A percentile compares a stretch with the other conserved stretches of the same genome.
phyloP scores from a whole-genome alignment of 2,113 vertebrate species.

The Sclerurus mexicanus region DNA sequence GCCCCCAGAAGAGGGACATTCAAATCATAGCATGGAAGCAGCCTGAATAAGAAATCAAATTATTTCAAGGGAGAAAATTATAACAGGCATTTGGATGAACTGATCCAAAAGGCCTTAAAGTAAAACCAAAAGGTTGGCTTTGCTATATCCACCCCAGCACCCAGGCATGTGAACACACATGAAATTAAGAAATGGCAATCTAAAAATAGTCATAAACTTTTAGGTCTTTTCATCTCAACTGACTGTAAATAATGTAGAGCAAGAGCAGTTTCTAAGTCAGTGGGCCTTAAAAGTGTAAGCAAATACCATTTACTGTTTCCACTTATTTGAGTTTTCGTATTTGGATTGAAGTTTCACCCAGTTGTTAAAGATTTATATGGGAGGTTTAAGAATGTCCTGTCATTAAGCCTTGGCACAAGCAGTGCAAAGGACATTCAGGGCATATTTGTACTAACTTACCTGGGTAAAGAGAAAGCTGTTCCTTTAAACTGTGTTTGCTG shows the following conservation, averaged over 20 bases:
- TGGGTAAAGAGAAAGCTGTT: conserved; percentile 60
- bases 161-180: not conserved
- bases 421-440: conserved; percentile 49
- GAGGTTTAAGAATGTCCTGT: conserved; percentile 45
- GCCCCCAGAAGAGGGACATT: not conserved
- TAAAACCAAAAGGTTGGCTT: not conserved
- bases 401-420: conserved; percentile 51
- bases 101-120: not conserved
- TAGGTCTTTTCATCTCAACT: conserved; percentile 10
- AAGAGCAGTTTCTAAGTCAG: not conserved
- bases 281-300: not conserved
- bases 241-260: conserved; percentile 11
- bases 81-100: not conserved
- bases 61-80: not conserved
- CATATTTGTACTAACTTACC: conserved; percentile 57
- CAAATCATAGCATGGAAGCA: not conserved
- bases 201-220: conserved; percentile 12
- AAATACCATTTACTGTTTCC: conserved; percentile 18
- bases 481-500: conserved; percentile 65
- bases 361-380: conserved; percentile 44
- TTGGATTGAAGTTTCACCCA: not conserved
- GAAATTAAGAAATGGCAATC: not conserved
- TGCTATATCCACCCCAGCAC: not conserved
- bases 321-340: conserved; percentile 2
- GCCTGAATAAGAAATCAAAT: not conserved